Evolutionary conservation across 2,888 invertebrate species (phyloP).

Genomic region (Cyrtodaria siliqua): DNA sequence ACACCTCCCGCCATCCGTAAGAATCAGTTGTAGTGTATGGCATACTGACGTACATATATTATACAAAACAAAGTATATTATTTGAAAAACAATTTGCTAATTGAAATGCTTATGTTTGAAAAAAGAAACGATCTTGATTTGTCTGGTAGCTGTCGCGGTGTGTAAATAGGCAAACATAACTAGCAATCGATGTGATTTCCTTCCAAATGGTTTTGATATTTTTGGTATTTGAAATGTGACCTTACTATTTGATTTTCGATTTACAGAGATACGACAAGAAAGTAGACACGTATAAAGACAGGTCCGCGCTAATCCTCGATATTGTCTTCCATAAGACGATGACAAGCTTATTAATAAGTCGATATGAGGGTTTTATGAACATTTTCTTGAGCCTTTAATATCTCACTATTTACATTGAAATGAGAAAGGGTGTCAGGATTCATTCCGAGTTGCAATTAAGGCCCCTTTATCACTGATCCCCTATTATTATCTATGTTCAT

Average conservation of each 20-base stretch:
- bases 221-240: not conserved
- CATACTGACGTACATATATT: too few species aligned
- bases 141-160: too few species aligned
- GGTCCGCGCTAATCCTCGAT: not conserved
- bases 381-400: conserved; percentile 5
- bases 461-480: conserved; percentile 38
- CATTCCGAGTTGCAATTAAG: conserved; percentile 51
- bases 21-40: too few species aligned
- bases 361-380: conserved; percentile 19
- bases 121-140: too few species aligned
- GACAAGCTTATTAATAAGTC: conserved; percentile 15
- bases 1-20: too few species aligned
- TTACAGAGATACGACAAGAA: conserved; percentile 11
- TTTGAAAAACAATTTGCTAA: too few species aligned
- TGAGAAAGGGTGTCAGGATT: conserved; percentile 49
- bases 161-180: too few species aligned
- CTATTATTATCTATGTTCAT: conserved; percentile 29
- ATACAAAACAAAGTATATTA: too few species aligned
- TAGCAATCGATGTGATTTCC: too few species aligned
- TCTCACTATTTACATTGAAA: conserved; percentile 27
- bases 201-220: too few species aligned
- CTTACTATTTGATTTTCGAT: conserved; percentile 24
- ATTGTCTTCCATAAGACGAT: conserved; percentile 5
- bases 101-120: too few species aligned
- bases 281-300: conserved; percentile 15